Conservation (phyloP, 2,797 vertebrate species). For the Hemibagrus guttatus region DNA sequence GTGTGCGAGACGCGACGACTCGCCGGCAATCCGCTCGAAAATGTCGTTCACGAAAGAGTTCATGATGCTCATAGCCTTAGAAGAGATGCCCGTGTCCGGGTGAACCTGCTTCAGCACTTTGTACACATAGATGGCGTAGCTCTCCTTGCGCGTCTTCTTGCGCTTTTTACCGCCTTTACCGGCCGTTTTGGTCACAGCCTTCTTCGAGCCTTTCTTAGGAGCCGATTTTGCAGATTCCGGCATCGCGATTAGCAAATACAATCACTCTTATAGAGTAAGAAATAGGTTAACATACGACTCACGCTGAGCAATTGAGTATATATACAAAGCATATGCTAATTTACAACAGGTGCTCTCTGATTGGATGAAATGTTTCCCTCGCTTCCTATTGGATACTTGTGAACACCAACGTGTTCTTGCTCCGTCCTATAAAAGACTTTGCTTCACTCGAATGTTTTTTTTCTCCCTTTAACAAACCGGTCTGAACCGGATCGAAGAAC, state of each 20-base stretch:
- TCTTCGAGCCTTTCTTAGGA: slow-evolving; percentile 72
- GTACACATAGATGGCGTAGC: slow-evolving; percentile 54
- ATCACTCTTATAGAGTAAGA: neutral
- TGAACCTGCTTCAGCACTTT: slow-evolving; percentile 68
- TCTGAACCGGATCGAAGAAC: slow-evolving; percentile 48
- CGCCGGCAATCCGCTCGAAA: slow-evolving; percentile 77
- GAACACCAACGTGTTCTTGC: neutral
- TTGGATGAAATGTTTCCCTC: slow-evolving; percentile 12
- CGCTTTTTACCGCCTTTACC: slow-evolving; percentile 70
- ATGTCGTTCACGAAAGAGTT: slow-evolving; percentile 81
- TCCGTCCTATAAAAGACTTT: neutral
- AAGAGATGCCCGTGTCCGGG: slow-evolving; percentile 70
- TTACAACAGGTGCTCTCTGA: neutral
- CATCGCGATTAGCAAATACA: slow-evolving; percentile 46
- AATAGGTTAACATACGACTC: neutral
- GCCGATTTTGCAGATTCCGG: slow-evolving; percentile 69
- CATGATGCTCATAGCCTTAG: slow-evolving; percentile 78
- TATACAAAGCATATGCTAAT: slow-evolving; percentile 44
- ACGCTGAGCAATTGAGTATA: neutral
- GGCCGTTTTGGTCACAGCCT: slow-evolving; percentile 68
- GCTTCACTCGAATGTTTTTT: neutral
- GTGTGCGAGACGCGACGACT: slow-evolving; percentile 77
- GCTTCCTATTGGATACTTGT: slow-evolving; percentile 33
- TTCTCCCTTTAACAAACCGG: slow-evolving; percentile 11
- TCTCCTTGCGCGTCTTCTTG: slow-evolving; percentile 65